A percentile compares a stretch with the other conserved stretches of the same genome.
phyloP scores from a whole-genome alignment of 2,888 invertebrate genomes.

The Drosophila robusta region DNA sequence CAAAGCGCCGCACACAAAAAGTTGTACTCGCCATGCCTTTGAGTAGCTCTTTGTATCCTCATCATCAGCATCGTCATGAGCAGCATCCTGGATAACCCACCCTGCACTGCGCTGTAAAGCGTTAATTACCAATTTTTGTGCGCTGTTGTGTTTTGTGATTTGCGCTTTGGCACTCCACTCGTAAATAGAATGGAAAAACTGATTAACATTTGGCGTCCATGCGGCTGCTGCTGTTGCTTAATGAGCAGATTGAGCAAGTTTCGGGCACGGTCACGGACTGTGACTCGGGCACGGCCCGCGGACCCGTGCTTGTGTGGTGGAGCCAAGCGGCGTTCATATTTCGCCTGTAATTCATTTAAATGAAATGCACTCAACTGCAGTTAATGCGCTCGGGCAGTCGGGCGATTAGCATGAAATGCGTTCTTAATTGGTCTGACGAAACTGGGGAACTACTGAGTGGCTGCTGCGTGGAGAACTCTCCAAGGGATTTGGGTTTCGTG shows the following conservation, averaged over 20 bases:
- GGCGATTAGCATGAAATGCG: constrained; percentile 69
- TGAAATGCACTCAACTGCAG: constrained; percentile 79
- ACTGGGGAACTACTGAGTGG: constrained; percentile 38
- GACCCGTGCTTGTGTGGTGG: neutral
- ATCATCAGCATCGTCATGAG: constrained; percentile 9
- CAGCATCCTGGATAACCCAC: neutral
- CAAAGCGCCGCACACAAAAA: constrained; percentile 24
- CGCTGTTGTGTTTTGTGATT: constrained; percentile 69
- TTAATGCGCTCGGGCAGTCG: constrained; percentile 34
- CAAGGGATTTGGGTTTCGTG: constrained; percentile 60
- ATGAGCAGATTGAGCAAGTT: constrained; percentile 40
- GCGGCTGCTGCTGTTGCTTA: constrained; percentile 43
- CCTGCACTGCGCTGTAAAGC: constrained; percentile 16
- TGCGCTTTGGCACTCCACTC: constrained; percentile 43
- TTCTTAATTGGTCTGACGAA: constrained; percentile 68
- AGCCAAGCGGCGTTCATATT: constrained; percentile 62
- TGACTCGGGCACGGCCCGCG: neutral
- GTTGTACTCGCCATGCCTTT: constrained; percentile 4
- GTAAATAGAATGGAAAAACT: constrained; percentile 55
- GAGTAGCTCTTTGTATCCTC: constrained; percentile 10
- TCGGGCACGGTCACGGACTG: neutral
- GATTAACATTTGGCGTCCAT: constrained; percentile 69
- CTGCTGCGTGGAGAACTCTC: constrained; percentile 8
- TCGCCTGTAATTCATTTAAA: constrained; percentile 77
- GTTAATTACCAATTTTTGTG: constrained; percentile 70